These are phyloP conservation scores for Orthochromis malagaraziensis DNA, from an alignment of 2,113 vertebrate species.

Conservation along the genomic window DNA sequence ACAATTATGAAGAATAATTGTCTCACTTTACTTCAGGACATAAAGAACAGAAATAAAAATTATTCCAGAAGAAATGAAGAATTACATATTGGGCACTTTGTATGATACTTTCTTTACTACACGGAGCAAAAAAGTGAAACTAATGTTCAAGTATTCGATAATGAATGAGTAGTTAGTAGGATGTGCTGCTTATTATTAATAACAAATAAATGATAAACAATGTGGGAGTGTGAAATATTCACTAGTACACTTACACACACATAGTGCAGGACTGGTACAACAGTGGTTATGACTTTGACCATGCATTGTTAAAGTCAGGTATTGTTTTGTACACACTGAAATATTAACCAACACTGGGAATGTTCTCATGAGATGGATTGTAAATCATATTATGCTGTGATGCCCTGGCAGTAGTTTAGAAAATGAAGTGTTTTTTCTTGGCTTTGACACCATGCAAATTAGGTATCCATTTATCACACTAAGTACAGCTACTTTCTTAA, in stretches of 20 bases:
- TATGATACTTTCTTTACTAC: neutral
- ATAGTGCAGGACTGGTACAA: constrained; percentile 39
- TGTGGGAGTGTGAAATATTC: neutral
- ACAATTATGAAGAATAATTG: neutral
- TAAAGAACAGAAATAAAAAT: neutral
- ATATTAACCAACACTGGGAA: constrained; percentile 23
- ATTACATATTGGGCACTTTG: neutral
- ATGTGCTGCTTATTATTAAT: neutral
- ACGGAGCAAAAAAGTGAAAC: neutral
- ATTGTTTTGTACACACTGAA: constrained; percentile 19
- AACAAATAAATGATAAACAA: neutral
- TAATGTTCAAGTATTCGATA: neutral
- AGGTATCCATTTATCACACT: constrained; percentile 57
- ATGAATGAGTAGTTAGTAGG: neutral
- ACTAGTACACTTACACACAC: neutral
- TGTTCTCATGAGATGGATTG: constrained; percentile 41
- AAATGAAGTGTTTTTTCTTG: constrained; percentile 57
- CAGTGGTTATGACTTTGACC: constrained; percentile 41
- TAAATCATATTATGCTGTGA: neutral
- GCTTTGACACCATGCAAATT: constrained; percentile 66
- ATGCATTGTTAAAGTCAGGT: neutral
- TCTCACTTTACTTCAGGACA: neutral
- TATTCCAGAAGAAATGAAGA: neutral
- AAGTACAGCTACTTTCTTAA: constrained; percentile 33
- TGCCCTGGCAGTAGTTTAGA: constrained; percentile 37